Evolutionary conservation across 1,140 invertebrate species (phyloP), one percentile per base, ranked within the genome.

Genomic region (Zaprionus davidi): DNA sequence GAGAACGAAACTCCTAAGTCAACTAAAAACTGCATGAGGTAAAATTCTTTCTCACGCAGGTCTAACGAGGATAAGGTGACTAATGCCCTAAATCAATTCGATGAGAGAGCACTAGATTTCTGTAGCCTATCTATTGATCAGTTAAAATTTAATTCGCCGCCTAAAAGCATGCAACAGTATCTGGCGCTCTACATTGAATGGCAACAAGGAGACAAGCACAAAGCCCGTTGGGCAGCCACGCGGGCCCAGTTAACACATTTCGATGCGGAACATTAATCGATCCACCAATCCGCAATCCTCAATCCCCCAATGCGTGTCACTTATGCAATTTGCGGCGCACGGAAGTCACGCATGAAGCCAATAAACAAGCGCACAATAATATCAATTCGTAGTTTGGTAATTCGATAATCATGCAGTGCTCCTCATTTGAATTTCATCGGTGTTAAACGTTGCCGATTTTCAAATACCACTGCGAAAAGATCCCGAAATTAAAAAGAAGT

Each of bases 301-400:
- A n/a, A 41, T 41, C 38, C 38, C 0, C 41, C n/a, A 22, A 20
- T 64, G 11, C 28, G 46, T 5, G 44, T 31, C 46, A 22, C 34
- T 74, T 74, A 74, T 74, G 71, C 58, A 62, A 74, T 57, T 57
- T n/a, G 58, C 57, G 56, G 44, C 53, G 66, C 63, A 66, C 66
- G 82, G 82, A 84, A 84, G 58, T 63, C 82, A 79, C 67, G 69
- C 82, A 73, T 51, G 53, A 81, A 59, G 56, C 24, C 70, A 70
- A 84, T 78, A 65, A 78, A 77, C n/a, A 66, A 55, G 60, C 62
- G 59, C 62, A 71, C 49, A 76, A 76, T 67, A 31, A 71, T 76
- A 79, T 76, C 63, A 81, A 76, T 66, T 46, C 41, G 41, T 46
- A 46, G 41, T 46, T 46, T n/a, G 41, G 41, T 17, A 46, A 46